A percentile compares a stretch with the other conserved stretches of the same genome.
Evolutionary conservation across 2,888 invertebrate species (phyloP).

Genomic region (Drosophila histrio): DNA sequence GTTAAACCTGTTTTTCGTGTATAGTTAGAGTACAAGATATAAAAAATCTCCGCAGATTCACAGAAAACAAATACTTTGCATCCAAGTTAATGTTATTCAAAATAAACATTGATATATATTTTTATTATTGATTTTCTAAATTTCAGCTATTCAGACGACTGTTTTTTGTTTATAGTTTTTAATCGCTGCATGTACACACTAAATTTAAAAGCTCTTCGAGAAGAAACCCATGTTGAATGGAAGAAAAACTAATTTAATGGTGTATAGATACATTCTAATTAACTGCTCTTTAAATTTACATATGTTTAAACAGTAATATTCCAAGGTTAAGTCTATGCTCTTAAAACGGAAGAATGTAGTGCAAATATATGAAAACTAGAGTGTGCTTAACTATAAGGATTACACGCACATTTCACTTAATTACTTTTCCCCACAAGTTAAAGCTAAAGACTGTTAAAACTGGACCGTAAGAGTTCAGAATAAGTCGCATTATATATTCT

Average conservation of each 20-base stretch:
- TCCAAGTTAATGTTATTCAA: neutral
- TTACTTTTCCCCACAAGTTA: neutral
- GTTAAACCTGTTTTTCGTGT: neutral
- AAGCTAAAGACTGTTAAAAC: neutral
- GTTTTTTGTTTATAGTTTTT: neutral
- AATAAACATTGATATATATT: neutral
- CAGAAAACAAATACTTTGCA: neutral
- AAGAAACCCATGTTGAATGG: constrained; percentile 3
- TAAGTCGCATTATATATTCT: neutral
- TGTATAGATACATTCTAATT: neutral
- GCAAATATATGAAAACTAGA: neutral
- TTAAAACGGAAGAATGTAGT: neutral
- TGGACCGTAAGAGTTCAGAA: too few relatives aligned
- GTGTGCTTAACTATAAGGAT: neutral
- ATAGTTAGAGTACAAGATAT: neutral
- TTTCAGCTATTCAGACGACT: neutral
- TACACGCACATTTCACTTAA: constrained; percentile 1
- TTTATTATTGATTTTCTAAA: neutral
- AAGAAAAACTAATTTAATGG: neutral
- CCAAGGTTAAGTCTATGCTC: neutral
- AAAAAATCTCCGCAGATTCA: neutral
- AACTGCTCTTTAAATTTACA: too few relatives aligned
- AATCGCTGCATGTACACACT: neutral
- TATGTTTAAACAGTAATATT: neutral
- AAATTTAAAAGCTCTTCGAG: neutral